Evolutionary conservation across 2,113 vertebrate genomes (phyloP).

Genomic region (Phyllostomus discolor): DNA sequence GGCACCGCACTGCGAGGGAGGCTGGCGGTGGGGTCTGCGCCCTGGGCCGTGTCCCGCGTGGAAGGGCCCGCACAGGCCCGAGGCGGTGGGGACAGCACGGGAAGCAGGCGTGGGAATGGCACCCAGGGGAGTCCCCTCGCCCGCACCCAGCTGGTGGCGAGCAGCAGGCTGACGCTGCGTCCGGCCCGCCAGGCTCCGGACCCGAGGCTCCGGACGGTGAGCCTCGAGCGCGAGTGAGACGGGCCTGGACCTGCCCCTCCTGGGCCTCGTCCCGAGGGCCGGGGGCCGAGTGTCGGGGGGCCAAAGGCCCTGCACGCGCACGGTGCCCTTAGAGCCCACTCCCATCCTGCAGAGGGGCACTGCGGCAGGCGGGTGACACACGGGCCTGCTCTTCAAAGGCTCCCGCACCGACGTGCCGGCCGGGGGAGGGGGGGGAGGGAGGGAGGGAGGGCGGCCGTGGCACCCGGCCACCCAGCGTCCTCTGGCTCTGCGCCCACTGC

Average conservation of each 20-base stretch:
- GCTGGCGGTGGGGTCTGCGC: too few species aligned
- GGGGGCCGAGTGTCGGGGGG: too few species aligned
- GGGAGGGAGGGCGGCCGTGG: too few species aligned
- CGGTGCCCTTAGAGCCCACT: fast-evolving
- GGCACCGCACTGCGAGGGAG: neutral
- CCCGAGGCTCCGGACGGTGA: neutral
- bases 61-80: neutral
- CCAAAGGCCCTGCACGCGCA: too few species aligned
- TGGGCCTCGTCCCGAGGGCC: too few species aligned
- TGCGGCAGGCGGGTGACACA: fast-evolving
- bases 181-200: neutral
- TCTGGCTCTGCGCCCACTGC: neutral
- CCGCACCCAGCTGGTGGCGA: neutral
- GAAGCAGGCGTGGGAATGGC: too few species aligned
- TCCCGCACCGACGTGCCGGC: fast-evolving
- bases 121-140: too few species aligned
- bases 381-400: fast-evolving
- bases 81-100: neutral
- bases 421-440: too few species aligned
- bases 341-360: neutral
- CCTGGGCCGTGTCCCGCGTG: neutral
- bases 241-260: too few species aligned
- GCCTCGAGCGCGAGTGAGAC: too few species aligned
- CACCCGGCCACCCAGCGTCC: neutral
- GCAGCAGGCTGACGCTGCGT: too few species aligned